Base-by-base conservation (phyloP, 2,888 invertebrate genomes). In the Axea sp. region DNA sequence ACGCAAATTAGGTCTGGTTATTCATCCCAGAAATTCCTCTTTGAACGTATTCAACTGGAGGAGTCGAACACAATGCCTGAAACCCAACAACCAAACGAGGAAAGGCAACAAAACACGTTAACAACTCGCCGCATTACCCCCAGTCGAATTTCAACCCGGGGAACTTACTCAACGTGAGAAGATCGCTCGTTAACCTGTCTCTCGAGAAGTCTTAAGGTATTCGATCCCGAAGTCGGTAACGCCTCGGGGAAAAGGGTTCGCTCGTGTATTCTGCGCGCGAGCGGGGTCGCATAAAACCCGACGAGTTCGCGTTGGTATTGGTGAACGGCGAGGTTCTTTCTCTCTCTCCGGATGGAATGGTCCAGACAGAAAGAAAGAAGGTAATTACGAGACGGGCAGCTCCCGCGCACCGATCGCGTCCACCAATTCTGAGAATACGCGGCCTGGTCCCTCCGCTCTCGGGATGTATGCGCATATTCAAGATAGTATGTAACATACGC, bases 401-500 rank as follows among this genome's bases (percentile, higher is more conserved):
- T 86, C 83, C 85, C 85, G 86, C 83, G 82, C 83, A 75, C 76
- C 80, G 84, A 85, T 83, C 85, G 84, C 78, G 78, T 79, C 76
- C 75, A 80, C 84, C 83, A 83, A 85, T 87, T 87, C 86, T 83
- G 78, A 82, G 86, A 87, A 87, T 83, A 84, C 83, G 80, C 83
- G 82, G 79, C 77, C 60, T 76, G 65, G 77, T 60, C 68, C 69
- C 76, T 71, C 65, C 69, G 45, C 75, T 49, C 72, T 60, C 77
- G 80, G 82, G 83, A 84, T 84, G 83, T 84, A 86, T 86, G 85
- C 85, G 85, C 86, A 86, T 86, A 86, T 86, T 86, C 87, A 84
- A 86, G 86, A 86, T 86, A 85, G 86, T 87, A 86, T 85, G 85
- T 84, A 85, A 86, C 86, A 83, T 85, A 86, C 85, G 83, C 86